Conservation (phyloP, 2,888 invertebrate genomes). For the Sabatieria punctata region DNA sequence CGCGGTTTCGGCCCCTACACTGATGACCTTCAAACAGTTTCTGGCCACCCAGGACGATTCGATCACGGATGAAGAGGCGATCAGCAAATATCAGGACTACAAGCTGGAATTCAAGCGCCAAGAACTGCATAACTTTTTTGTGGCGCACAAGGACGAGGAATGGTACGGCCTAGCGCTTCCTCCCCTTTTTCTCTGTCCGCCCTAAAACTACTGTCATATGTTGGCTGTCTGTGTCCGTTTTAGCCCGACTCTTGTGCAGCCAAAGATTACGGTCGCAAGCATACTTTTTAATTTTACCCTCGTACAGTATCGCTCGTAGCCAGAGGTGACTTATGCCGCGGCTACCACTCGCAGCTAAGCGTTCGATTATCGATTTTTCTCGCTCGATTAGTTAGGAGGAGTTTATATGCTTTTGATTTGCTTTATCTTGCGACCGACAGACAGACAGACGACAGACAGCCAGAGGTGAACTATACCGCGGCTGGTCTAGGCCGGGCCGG, state of each 20-base stretch:
- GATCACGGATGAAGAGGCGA: slow-evolving; percentile 77
- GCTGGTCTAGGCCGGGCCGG: background rate
- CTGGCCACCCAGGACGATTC: slow-evolving; percentile 87
- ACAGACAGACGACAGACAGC: no score
- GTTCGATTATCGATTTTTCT: background rate
- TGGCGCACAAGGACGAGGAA: slow-evolving; percentile 98
- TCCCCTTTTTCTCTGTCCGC: no score
- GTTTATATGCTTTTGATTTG: background rate
- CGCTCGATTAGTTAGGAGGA: background rate
- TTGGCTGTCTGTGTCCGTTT: background rate
- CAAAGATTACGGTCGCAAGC: background rate
- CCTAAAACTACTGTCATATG: no score
- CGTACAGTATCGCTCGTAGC: slow-evolving; percentile 6
- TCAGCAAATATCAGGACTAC: slow-evolving; percentile 92
- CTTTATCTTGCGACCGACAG: no score
- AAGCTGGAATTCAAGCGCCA: slow-evolving; percentile 88
- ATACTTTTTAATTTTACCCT: background rate
- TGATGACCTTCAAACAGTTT: slow-evolving; percentile 94
- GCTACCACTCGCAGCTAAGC: slow-evolving; percentile 8
- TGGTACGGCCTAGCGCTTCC: slow-evolving; percentile 69
- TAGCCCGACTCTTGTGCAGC: background rate
- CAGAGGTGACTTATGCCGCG: slow-evolving; percentile 24
- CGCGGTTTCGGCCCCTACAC: slow-evolving; percentile 47
- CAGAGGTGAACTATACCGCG: slow-evolving; percentile 8
- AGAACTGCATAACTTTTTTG: slow-evolving; percentile 93